A percentile compares a stretch with the other conserved stretches of the same genome.
Evolutionary conservation across 1,140 invertebrate genomes (phyloP).

Genomic region (Brachionus rotundiformis): DNA sequence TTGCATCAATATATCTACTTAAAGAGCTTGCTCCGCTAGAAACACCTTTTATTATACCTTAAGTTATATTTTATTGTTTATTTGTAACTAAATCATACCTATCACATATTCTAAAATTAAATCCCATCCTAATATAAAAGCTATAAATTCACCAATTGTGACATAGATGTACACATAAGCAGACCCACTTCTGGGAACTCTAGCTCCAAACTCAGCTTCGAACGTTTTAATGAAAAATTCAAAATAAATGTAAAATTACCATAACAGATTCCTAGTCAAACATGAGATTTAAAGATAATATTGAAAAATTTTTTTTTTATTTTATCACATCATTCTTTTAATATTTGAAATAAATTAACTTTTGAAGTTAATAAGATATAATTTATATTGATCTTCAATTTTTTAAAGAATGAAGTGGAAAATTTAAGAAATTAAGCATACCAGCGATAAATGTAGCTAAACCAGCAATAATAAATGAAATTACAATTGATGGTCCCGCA

Average conservation of each 20-base stretch:
- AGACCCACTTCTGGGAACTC: slow-evolving; percentile 82
- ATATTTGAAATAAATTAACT: no score
- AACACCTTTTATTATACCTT: neutral
- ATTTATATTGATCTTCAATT: no score
- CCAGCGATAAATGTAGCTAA: slow-evolving; percentile 76
- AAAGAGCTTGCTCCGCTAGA: neutral
- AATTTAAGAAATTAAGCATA: no score
- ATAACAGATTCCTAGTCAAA: slow-evolving; percentile 86
- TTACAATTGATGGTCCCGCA: slow-evolving; percentile 82
- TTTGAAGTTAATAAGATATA: no score
- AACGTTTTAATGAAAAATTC: neutral
- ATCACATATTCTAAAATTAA: slow-evolving; percentile 85
- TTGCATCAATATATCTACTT: slow-evolving; percentile 53
- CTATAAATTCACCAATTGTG: slow-evolving; percentile 83
- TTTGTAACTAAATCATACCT: slow-evolving; percentile 64
- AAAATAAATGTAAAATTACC: slow-evolving; percentile 57
- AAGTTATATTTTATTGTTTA: neutral
- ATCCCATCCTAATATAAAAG: slow-evolving; percentile 88
- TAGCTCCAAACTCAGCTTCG: slow-evolving; percentile 79
- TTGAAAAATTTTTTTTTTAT: neutral
- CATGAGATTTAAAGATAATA: slow-evolving; percentile 50
- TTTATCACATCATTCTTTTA: neutral
- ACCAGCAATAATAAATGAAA: slow-evolving; percentile 83
- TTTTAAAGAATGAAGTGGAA: neutral
- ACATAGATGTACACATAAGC: slow-evolving; percentile 69